Base-by-base conservation (phyloP, 2,113 vertebrate genomes). In the Phoenicopterus ruber region DNA sequence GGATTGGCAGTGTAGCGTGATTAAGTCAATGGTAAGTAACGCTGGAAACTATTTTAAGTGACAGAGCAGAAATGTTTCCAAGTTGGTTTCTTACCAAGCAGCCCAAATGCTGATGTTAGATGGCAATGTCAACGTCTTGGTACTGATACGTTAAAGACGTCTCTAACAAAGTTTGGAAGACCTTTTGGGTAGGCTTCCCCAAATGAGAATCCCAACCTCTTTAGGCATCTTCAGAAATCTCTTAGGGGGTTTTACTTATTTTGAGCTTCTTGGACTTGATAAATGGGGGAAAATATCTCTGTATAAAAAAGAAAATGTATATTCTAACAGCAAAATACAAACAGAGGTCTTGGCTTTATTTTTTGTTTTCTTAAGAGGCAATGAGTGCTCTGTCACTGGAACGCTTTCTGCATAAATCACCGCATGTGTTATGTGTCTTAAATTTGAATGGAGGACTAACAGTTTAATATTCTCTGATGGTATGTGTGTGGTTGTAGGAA, bases 21-120 rank as follows among this genome's bases (percentile, higher is more conserved):
- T 92, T 57, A 82, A 72, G 70, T 83, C 77, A 52, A 6, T 67
- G 77, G 77, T 76, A 94, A 86, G 80, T 79, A 89, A 87, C 1
- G 4, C 77, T 94, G 65, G 69, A n/a, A 96, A 74, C 52, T 84
- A 8, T 84, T 78, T 67, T 44, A 79, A 92, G 76, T 74, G 88
- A 82, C 94, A 79, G 61, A 74, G 57, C 80, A 91, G 86, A 85
- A 87, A 54, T 54, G 61, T 74, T 96, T 89, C 86, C 95, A 84
- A 46, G 69, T 59, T 83, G 57, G 49, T 95, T 95, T 77, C 71
- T 65, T 69, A 92, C 32, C 58, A 71, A 76, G 57, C 59, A 86
- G 72, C 72, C 58, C 49, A 80, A 54, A 31, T 49, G 46, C 61
- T 77, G 47, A 11, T 86, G 67, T 71, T 61, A 52, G 73, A 57